Evolutionary conservation across 2,888 invertebrate genomes (phyloP).

Genomic region (Brachyptera putata): DNA sequence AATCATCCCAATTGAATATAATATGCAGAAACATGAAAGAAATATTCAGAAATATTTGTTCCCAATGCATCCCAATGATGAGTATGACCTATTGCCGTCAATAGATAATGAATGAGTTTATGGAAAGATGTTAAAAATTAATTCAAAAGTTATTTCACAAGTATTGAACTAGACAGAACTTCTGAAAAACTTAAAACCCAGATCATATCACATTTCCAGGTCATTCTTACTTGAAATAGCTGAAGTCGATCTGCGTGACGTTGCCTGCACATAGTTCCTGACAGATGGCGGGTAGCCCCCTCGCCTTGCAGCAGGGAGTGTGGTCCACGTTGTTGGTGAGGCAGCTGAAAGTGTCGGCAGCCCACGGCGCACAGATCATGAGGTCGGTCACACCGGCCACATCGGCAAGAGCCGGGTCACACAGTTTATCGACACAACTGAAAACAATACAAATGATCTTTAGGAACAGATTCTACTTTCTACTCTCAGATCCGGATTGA

Average conservation of each 20-base stretch:
- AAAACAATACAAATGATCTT: not conserved
- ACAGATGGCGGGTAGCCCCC: constrained; percentile 71
- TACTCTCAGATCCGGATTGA: too few relatives aligned
- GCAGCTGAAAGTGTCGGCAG: constrained; percentile 73
- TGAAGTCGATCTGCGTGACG: constrained; percentile 71
- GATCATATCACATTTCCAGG: too few relatives aligned
- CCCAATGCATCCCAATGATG: too few relatives aligned
- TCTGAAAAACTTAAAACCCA: too few relatives aligned
- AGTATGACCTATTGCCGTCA: too few relatives aligned
- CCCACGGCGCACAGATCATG: constrained; percentile 89
- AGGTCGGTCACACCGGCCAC: constrained; percentile 68
- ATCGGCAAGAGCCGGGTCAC: constrained; percentile 61
- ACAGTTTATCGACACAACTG: constrained; percentile 69
- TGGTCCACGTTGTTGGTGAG: constrained; percentile 77
- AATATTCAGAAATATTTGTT: too few relatives aligned
- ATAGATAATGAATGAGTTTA: too few relatives aligned
- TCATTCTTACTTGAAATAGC: constrained; percentile 80
- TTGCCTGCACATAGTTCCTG: constrained; percentile 75
- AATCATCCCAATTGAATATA: too few relatives aligned
- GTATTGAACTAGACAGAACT: too few relatives aligned
- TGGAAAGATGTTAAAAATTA: too few relatives aligned
- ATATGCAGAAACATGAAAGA: too few relatives aligned
- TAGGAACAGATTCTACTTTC: not conserved
- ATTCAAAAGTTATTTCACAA: too few relatives aligned
- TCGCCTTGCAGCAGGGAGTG: constrained; percentile 69